Evolutionary conservation across 2,888 invertebrate species (phyloP).

Genomic region (Sepiola atlantica): DNA sequence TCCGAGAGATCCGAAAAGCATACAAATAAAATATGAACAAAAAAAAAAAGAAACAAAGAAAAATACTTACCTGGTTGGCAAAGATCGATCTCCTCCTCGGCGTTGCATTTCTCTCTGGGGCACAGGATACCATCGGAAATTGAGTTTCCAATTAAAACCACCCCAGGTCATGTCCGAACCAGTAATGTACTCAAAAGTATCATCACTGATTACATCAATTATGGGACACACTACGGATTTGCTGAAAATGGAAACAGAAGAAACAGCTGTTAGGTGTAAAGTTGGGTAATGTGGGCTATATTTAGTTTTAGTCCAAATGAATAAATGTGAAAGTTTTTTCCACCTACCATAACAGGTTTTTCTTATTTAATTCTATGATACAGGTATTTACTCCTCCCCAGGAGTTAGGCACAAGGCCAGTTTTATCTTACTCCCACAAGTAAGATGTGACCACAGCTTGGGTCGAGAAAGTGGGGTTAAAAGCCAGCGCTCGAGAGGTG

Average conservation of each 20-base stretch:
- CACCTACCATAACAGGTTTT: too few species aligned
- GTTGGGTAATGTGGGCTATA: background rate
- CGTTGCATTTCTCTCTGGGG: conserved; percentile 97
- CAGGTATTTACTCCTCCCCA: too few species aligned
- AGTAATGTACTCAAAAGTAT: conserved; percentile 98
- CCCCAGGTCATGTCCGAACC: conserved; percentile 99
- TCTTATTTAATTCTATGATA: too few species aligned
- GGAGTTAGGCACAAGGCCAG: too few species aligned
- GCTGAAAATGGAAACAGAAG: conserved; percentile 56
- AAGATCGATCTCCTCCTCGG: conserved; percentile 91
- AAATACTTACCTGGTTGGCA: conserved; percentile 82
- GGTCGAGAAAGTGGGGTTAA: too few species aligned
- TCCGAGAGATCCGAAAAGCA: background rate
- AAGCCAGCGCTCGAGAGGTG: too few species aligned
- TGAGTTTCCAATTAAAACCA: conserved; percentile 99
- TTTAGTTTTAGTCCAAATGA: background rate
- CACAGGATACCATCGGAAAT: conserved; percentile 99
- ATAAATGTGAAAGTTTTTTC: too few species aligned
- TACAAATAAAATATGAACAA: background rate
- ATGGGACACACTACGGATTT: conserved; percentile 97
- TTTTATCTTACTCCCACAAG: too few species aligned
- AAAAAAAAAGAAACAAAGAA: too few species aligned
- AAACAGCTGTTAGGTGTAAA: too few species aligned
- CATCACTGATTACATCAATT: conserved; percentile 98
- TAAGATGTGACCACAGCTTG: too few species aligned